phyloP scores from a whole-genome alignment of 2,113 vertebrate species.

The Pluvialis apricaria region DNA sequence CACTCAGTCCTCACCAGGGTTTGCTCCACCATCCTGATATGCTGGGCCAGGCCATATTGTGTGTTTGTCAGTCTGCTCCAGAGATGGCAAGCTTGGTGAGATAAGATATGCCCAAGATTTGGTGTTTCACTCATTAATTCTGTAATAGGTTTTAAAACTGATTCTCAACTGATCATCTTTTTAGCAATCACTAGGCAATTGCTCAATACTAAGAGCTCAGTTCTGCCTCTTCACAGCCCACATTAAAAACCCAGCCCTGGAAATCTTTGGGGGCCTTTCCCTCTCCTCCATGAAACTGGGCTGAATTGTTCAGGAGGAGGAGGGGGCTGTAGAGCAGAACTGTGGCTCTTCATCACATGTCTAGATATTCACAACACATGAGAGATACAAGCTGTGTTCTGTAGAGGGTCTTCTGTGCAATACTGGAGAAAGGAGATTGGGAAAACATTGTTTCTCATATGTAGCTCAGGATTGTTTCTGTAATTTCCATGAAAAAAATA shows the following conservation, averaged over 20 bases:
- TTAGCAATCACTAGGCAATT: neutral
- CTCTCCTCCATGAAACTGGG: neutral
- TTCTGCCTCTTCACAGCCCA: neutral
- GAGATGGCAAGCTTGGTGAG: neutral
- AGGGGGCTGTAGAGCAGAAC: neutral
- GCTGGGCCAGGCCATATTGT: neutral
- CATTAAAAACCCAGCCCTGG: neutral
- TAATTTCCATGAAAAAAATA: neutral
- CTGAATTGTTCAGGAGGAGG: accelerated
- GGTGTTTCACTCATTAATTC: neutral
- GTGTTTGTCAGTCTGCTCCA: accelerated
- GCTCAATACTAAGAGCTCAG: neutral
- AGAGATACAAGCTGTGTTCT: neutral
- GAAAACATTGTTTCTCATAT: neutral
- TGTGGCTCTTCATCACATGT: accelerated
- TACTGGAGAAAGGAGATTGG: neutral
- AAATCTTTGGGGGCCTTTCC: neutral
- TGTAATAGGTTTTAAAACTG: neutral
- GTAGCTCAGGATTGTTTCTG: neutral
- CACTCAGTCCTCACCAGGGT: accelerated
- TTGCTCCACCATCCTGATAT: accelerated
- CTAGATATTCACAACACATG: neutral
- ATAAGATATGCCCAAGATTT: neutral
- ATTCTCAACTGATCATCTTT: neutral
- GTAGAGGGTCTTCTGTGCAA: neutral